These are phyloP conservation scores for Dusona sp. DNA, from an alignment of 2,888 invertebrate genomes.

Conservation along the genomic window DNA sequence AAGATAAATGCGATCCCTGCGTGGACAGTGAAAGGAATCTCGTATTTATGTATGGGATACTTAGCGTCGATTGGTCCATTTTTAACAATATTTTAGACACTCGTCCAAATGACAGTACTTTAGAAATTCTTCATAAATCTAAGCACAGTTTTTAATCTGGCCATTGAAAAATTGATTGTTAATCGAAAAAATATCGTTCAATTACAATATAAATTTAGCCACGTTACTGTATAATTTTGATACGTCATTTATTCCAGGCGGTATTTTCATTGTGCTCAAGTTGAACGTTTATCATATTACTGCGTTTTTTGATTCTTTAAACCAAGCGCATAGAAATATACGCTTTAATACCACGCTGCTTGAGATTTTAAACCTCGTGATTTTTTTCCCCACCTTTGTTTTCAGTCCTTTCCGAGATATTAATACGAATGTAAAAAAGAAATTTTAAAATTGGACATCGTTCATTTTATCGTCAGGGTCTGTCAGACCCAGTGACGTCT, in stretches of 20 bases:
- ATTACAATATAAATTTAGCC: no score
- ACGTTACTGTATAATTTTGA: not conserved
- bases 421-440: no score
- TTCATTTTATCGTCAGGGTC: no score
- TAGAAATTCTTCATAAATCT: not conserved
- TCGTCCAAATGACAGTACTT: not conserved
- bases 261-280: not conserved
- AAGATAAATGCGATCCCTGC: constrained; percentile 22
- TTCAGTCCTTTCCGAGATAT: not conserved
- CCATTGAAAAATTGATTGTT: not conserved
- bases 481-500: not conserved
- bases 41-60: constrained; percentile 1
- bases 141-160: not conserved
- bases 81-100: not conserved
- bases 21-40: not conserved
- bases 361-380: not conserved
- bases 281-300: not conserved
- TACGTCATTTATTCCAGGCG: not conserved
- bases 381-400: not conserved
- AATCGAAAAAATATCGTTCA: not conserved
- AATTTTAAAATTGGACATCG: no score
- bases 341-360: not conserved
- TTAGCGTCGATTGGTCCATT: not conserved
- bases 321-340: no score
- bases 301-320: no score